phyloP scores from a whole-genome alignment of 2,888 invertebrate species.

The Andrena haemorrhoa region DNA sequence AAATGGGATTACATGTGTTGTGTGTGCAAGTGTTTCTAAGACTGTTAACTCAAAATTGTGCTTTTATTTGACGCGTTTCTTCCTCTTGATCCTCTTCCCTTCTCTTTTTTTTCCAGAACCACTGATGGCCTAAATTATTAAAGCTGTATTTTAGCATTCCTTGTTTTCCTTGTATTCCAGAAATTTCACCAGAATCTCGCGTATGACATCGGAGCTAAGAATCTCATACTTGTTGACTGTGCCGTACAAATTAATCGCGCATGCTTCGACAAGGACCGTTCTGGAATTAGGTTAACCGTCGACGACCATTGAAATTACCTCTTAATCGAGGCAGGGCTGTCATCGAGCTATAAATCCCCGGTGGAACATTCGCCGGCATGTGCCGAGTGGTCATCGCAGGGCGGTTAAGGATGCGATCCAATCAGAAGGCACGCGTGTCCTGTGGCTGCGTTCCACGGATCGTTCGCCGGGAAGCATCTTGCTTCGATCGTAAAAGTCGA shows the following conservation, averaged over 20 bases:
- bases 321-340: conserved; percentile 52
- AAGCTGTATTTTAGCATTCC: no score
- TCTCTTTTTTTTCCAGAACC: no score
- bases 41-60: no score
- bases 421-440: conserved; percentile 57
- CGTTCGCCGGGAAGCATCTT: conserved; percentile 23
- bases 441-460: background rate
- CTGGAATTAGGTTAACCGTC: conserved; percentile 40
- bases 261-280: conserved; percentile 6
- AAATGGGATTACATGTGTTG: no score
- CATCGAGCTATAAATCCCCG: conserved; percentile 56
- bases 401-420: conserved; percentile 72
- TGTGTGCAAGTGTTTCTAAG: no score
- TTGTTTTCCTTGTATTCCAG: no score
- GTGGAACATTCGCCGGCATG: conserved; percentile 33
- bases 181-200: background rate
- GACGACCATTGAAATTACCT: conserved; percentile 36
- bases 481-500: conserved; percentile 59
- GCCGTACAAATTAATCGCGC: conserved; percentile 13
- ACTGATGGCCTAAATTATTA: no score
- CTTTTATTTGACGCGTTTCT: no score
- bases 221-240: background rate
- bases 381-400: conserved; percentile 65
- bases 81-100: no score
- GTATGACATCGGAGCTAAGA: background rate